Percentiles rank a stretch among this genome's conserved stretches.
Conservation (phyloP, 2,797 vertebrate species). For the Tamandua tetradactyla region DNA sequence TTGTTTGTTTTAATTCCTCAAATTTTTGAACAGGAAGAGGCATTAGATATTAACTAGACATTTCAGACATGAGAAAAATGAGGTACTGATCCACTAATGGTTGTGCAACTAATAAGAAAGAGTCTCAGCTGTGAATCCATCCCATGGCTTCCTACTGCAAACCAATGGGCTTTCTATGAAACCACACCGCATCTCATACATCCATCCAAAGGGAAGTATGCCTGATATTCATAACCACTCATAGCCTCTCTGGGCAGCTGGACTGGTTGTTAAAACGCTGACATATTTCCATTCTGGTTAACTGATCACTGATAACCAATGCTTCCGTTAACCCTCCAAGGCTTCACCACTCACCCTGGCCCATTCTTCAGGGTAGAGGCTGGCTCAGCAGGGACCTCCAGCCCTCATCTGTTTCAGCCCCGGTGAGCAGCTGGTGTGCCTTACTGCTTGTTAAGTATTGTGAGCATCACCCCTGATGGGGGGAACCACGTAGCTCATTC, state of each 20-base stretch:
- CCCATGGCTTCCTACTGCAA: not conserved
- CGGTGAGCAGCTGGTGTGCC: not conserved
- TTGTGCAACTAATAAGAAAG: not conserved
- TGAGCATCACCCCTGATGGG: not conserved
- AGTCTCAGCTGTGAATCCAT: not conserved
- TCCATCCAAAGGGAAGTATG: not conserved
- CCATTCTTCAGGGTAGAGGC: not conserved
- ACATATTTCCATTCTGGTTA: not conserved
- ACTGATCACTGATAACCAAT: too few relatives aligned
- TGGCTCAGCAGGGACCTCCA: not conserved
- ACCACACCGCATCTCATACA: not conserved
- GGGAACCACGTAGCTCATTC: not conserved
- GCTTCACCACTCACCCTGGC: not conserved
- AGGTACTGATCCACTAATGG: not conserved
- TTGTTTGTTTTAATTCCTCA: not conserved
- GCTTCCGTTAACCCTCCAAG: not conserved
- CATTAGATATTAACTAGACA: not conserved
- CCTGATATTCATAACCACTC: not conserved
- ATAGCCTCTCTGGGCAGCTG: not conserved
- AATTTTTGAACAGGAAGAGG: slow-evolving; percentile 10
- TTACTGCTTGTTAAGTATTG: not conserved
- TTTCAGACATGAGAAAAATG: not conserved
- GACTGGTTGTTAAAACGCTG: not conserved
- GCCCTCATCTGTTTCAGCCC: not conserved
- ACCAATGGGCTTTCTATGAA: not conserved